Percentiles rank a stretch among this genome's conserved stretches.
Evolutionary conservation across 2,797 vertebrate genomes (phyloP).

Genomic region (Cuculus canorus): DNA sequence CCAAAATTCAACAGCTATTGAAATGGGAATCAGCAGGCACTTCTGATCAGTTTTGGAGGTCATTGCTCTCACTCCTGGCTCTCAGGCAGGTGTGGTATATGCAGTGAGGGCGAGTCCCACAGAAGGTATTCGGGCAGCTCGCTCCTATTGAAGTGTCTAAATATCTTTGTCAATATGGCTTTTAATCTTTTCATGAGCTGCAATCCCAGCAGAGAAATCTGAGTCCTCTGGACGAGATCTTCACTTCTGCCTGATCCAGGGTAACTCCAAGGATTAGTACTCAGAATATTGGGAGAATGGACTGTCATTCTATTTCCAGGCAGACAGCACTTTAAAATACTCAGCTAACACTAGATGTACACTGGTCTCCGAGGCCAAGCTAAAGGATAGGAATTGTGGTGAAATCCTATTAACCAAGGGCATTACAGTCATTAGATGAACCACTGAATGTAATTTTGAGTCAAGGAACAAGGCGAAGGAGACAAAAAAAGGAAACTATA

Average conservation of each 20-base stretch:
- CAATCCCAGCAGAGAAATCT: conserved; percentile 46
- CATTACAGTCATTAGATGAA: conserved; percentile 56
- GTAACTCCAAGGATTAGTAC: conserved; percentile 72
- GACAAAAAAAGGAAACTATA: not conserved
- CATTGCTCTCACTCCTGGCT: not conserved
- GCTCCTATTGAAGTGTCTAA: not conserved
- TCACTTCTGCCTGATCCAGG: conserved; percentile 65
- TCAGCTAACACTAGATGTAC: conserved; percentile 1
- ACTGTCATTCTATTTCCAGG: conserved; percentile 17
- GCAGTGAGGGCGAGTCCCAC: not conserved
- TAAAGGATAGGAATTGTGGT: conserved; percentile 47
- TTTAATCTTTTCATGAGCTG: conserved; percentile 57
- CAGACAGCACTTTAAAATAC: conserved; percentile 39
- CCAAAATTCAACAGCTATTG: not conserved
- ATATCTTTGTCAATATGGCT: conserved; percentile 18
- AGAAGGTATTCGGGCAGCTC: not conserved
- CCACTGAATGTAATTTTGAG: not conserved
- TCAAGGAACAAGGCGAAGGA: not conserved
- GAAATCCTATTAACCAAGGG: conserved; percentile 64
- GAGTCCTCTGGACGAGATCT: conserved; percentile 55
- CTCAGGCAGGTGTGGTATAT: not conserved
- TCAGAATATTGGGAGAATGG: conserved; percentile 56
- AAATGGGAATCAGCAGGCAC: not conserved
- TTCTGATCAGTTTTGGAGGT: not conserved
- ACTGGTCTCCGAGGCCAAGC: not conserved